Base-by-base conservation (phyloP, 2,888 invertebrate species). In the Trachelus iudaicus region DNA sequence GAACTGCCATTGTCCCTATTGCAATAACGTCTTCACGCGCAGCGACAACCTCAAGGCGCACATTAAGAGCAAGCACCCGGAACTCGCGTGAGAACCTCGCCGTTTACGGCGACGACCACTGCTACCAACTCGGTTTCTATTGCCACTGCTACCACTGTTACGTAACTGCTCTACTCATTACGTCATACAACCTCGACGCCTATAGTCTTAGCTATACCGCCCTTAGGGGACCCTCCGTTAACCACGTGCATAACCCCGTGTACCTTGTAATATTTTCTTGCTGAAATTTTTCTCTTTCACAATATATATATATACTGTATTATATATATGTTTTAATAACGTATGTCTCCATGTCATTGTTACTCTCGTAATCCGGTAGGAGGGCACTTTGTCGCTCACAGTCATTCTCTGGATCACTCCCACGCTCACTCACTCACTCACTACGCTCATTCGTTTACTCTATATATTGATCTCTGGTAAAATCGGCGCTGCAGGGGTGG, bases 41-140 rank as follows among this genome's bases (percentile, higher is more conserved):
- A 95, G 94, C 82, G 95, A 95, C 89, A 95, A 95, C 90, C 93
- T 94, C 87, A 95, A 95, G 91, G 93, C 94, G 79, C 95, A 95
- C 90, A 93, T 95, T 83, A 93, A 93, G 85, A 93, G 93, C 91
- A 95, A 95, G 90, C 95, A 95, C 89, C 83, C 82, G 34, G 84
- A 79, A 79, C 69, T 83, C 69, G 68, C 37, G n/a, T 71, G 74
- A 71, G 33, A 71, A 31, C 9, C 31, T 71, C 71, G 71, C 6
- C 30, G 15, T 30, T 34, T 9, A 23, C 74, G 23, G 11, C 23
- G 56, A 56, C 40, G 6, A 6, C 1, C 4, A 4, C 13, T 40
- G 40, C 15, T 40, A 40, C 13, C 40, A 2, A 6, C 6, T 15
- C 40, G 1, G 15, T 40, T 40, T 0, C 23, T 6, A 40, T 40